Evolutionary conservation across 2,797 vertebrate species (phyloP).

Genomic region (Clarias fuscus): DNA sequence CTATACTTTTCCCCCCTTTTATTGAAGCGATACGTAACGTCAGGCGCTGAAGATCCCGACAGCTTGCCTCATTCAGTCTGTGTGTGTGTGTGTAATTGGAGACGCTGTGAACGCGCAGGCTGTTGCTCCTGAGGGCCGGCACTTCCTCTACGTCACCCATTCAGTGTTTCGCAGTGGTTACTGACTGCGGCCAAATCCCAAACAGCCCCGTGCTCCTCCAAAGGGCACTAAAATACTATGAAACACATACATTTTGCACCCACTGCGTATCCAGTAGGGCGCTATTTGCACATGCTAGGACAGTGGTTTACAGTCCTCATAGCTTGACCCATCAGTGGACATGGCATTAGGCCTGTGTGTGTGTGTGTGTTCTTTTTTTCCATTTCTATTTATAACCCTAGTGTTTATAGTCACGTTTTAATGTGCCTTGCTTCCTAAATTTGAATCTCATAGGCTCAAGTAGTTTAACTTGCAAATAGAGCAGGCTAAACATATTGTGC

Average conservation of each 20-base stretch:
- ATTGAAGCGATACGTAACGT: not conserved
- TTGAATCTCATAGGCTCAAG: constrained; percentile 30
- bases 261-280: too few relatives aligned
- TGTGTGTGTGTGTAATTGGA: constrained; percentile 35
- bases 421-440: constrained; percentile 7
- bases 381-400: constrained; percentile 12
- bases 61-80: not conserved
- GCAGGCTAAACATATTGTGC: constrained; percentile 5
- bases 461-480: constrained; percentile 44
- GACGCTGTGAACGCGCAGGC: constrained; percentile 18
- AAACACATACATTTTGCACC: not conserved
- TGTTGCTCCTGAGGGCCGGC: constrained; percentile 25
- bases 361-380: not conserved
- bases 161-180: constrained; percentile 45
- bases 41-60: not conserved
- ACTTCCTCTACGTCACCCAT: constrained; percentile 60
- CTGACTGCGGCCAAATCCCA: constrained; percentile 10
- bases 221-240: not conserved
- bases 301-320: not conserved
- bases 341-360: not conserved
- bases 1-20: not conserved
- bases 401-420: constrained; percentile 26
- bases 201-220: not conserved
- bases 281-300: not conserved
- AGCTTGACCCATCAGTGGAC: not conserved